Evolutionary conservation across 2,888 invertebrate species (phyloP), one percentile per base, ranked within the genome.

Genomic region (Caenorhabditis afra): DNA sequence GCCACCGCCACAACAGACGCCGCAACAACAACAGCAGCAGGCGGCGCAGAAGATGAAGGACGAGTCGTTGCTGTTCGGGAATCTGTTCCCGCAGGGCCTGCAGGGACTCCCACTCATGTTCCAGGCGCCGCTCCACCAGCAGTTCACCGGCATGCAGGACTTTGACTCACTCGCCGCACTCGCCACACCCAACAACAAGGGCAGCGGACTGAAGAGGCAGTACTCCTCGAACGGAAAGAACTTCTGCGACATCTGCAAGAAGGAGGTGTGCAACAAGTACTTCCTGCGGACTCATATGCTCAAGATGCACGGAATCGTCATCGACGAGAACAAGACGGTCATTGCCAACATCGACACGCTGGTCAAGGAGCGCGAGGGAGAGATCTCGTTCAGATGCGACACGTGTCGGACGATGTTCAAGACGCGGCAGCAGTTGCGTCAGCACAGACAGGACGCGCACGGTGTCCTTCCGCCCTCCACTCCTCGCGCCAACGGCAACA

Each of bases 361-460:
- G 23, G 88, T 89, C 61, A 87, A 86, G 67, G 90, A 90, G 64
- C 76, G 84, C 45, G 79, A 81, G 45, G 90, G 90, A 57, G 77
- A 81, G 20, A 73, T 90, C 11, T 74, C 85, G 16, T 90, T 90
- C 82, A 61, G 96, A 55, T 97, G 97, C 91, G 96, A 97, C 91
- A 95, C 99, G 85, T 99, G 99, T 91, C 96, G 97, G 92, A 97
- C 97, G 91, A 97, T 98, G 92, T 93, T 99, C 66, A 97, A 97
- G 92, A 97, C 96, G 91, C 97, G 98, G 91, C 97, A 98, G 91
- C 97, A 97, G 90, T 92, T 99, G 75, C 94, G 96, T 81, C 97
- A 97, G 22, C 99, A 99, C 92, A 97, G 97, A 91, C 96, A 96
- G 90, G 97, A 97, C 91, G 96, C 96, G 39, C 99, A 99, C 91